These are phyloP conservation scores for Conus betulinus DNA, from an alignment of 1,140 invertebrate species.

Conservation along the genomic window DNA sequence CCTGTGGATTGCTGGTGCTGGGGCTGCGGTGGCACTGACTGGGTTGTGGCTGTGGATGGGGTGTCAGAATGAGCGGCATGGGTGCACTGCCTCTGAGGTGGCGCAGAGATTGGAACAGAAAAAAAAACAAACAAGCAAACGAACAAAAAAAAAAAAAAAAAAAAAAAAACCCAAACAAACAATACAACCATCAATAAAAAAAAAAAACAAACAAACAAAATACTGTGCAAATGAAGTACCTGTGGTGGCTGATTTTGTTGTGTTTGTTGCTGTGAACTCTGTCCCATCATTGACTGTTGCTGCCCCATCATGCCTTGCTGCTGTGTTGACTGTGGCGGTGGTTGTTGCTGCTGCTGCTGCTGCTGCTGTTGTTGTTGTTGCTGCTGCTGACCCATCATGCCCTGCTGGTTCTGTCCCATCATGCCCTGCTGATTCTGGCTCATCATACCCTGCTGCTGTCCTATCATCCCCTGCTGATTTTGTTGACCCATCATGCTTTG, in stretches of 20 bases:
- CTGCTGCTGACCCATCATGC: constrained; percentile 43
- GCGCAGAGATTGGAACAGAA: too few species aligned
- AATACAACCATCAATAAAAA: too few species aligned
- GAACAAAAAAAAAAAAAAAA: too few species aligned
- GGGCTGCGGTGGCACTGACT: too few species aligned
- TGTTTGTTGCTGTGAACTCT: background rate
- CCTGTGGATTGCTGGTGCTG: too few species aligned
- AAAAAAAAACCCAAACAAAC: too few species aligned
- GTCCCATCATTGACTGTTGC: constrained; percentile 25
- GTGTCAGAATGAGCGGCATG: too few species aligned
- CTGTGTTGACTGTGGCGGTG: constrained; percentile 12
- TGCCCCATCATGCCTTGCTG: constrained; percentile 31
- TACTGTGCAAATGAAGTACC: background rate
- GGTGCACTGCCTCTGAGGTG: too few species aligned
- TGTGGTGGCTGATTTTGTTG: constrained; percentile 44
- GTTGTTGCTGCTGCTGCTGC: constrained; percentile 32
- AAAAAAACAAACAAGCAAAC: too few species aligned
- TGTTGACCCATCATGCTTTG: constrained; percentile 20
- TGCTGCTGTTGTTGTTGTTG: constrained; percentile 9
- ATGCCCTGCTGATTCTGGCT: constrained; percentile 51
- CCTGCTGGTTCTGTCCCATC: constrained; percentile 57
- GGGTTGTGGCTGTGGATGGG: too few species aligned
- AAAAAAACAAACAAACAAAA: too few species aligned
- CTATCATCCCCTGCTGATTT: constrained; percentile 33
- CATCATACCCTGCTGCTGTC: background rate